Conservation (phyloP, 2,797 vertebrate species). For the Psittacula echo region DNA sequence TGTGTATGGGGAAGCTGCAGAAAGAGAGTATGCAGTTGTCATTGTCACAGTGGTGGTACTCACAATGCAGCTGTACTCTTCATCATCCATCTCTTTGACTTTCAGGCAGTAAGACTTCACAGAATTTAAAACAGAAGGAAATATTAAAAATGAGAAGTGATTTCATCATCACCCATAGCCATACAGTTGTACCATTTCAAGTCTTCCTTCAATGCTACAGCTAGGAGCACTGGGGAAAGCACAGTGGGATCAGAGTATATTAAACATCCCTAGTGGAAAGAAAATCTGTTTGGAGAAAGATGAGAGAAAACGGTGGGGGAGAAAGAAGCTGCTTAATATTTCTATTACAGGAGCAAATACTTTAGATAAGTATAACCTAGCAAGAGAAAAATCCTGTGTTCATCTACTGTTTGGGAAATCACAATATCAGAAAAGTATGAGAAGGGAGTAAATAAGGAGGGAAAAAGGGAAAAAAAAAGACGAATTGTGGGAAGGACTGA, state of each 20-base stretch:
- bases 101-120: slow-evolving; percentile 95
- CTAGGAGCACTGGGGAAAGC: background rate
- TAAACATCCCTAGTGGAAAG: background rate
- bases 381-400: background rate
- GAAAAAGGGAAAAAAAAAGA: background rate
- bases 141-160: background rate
- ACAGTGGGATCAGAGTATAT: background rate
- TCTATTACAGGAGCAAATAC: background rate
- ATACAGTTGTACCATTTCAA: background rate
- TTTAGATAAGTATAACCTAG: background rate
- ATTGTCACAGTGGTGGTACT: slow-evolving; percentile 70
- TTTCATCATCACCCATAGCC: background rate
- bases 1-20: background rate
- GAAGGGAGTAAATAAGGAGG: background rate
- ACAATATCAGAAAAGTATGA: background rate
- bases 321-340: background rate
- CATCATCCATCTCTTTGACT: slow-evolving; percentile 99
- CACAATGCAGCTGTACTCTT: slow-evolving; percentile 97
- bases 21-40: background rate
- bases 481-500: background rate
- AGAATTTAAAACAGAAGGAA: background rate
- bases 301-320: rapidly evolving
- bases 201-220: background rate
- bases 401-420: background rate
- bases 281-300: background rate